Conservation (phyloP, 2,888 invertebrate species). For the Seira musarum region DNA sequence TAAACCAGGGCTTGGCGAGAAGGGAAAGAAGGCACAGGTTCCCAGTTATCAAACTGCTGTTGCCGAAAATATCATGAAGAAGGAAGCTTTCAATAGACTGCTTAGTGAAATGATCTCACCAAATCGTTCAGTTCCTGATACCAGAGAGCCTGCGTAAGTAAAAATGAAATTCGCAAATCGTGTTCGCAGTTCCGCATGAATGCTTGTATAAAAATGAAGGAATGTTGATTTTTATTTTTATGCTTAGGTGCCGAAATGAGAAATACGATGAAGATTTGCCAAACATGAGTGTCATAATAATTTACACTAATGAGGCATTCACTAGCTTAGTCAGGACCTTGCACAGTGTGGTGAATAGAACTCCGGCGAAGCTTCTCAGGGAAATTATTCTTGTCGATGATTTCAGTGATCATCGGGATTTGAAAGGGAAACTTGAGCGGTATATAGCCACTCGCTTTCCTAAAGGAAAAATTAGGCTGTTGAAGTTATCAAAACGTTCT, state of each 20-base stretch:
- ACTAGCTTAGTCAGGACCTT: slow-evolving; percentile 87
- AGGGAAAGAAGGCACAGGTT: slow-evolving; percentile 80
- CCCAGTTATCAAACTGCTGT: slow-evolving; percentile 78
- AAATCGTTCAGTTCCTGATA: slow-evolving; percentile 83
- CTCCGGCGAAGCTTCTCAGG: slow-evolving; percentile 81
- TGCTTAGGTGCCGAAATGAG: slow-evolving; percentile 76
- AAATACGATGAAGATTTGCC: slow-evolving; percentile 80
- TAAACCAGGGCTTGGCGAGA: slow-evolving; percentile 81
- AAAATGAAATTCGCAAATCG: slow-evolving; percentile 7
- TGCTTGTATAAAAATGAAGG: background rate
- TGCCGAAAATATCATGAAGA: slow-evolving; percentile 81
- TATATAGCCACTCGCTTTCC: slow-evolving; percentile 84
- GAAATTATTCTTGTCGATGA: slow-evolving; percentile 98
- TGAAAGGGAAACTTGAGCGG: slow-evolving; percentile 83
- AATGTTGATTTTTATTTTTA: slow-evolving; percentile 19
- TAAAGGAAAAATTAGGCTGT: slow-evolving; percentile 76
- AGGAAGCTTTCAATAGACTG: slow-evolving; percentile 90
- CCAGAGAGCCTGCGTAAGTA: slow-evolving; percentile 74
- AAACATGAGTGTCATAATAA: slow-evolving; percentile 85
- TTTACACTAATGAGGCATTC: slow-evolving; percentile 94
- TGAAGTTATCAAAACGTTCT: slow-evolving; percentile 72
- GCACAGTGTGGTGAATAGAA: slow-evolving; percentile 89
- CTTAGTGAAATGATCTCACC: slow-evolving; percentile 91
- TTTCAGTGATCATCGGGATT: slow-evolving; percentile 80
- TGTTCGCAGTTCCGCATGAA: slow-evolving; percentile 9